These are phyloP conservation scores for Microcebus lehilahytsara DNA, from an alignment of 2,113 vertebrate species.

Conservation along the genomic window DNA sequence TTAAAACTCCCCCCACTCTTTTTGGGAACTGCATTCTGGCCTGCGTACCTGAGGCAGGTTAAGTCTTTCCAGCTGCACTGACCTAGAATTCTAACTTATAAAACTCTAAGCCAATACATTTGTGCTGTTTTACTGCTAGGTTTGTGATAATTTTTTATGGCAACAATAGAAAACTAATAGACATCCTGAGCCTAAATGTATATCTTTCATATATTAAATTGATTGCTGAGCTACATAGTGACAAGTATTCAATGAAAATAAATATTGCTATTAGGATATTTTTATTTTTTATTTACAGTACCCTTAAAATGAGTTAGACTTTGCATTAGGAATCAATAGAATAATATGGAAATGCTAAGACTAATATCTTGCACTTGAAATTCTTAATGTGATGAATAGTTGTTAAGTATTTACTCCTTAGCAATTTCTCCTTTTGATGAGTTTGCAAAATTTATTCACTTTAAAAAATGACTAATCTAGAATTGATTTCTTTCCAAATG, in stretches of 20 bases:
- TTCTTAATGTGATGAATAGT: slow-evolving; percentile 47
- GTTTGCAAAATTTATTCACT: not conserved
- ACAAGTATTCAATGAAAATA: slow-evolving; percentile 77
- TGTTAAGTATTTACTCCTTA: slow-evolving; percentile 64
- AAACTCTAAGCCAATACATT: not conserved
- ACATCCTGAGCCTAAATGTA: slow-evolving; percentile 39
- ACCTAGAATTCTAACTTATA: not conserved
- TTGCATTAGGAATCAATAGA: slow-evolving; percentile 75
- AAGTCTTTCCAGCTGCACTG: too few species aligned
- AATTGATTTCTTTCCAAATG: slow-evolving; percentile 57
- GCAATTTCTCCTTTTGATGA: slow-evolving; percentile 59
- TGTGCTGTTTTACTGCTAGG: not conserved
- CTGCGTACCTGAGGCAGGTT: too few species aligned
- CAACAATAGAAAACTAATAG: not conserved
- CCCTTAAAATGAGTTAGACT: slow-evolving; percentile 64
- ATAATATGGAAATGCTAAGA: slow-evolving; percentile 65
- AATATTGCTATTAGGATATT: slow-evolving; percentile 75
- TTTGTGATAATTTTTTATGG: not conserved
- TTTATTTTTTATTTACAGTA: slow-evolving; percentile 72
- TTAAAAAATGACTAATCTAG: not conserved
- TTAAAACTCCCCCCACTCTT: too few species aligned
- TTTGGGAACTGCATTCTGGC: too few species aligned
- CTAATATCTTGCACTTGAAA: slow-evolving; percentile 59
- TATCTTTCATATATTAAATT: slow-evolving; percentile 70
- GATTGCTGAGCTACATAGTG: slow-evolving; percentile 57